Evolutionary conservation across 1,140 invertebrate genomes (phyloP).

Genomic region (Lepidurus arcticus): DNA sequence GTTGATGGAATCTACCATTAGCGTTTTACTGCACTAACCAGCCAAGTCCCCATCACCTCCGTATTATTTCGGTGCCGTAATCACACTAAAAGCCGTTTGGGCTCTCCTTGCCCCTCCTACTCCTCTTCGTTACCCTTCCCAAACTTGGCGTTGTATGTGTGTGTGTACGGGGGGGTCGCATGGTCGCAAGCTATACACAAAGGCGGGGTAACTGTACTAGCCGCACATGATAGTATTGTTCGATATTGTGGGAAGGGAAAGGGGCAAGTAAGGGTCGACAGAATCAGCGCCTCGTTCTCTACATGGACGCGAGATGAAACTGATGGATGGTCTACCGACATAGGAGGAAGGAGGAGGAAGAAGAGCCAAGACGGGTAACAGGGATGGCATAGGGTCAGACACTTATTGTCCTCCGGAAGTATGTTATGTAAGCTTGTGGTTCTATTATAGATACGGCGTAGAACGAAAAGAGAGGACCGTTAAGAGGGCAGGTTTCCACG

Average conservation of each 20-base stretch:
- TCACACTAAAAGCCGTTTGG: conserved; percentile 13
- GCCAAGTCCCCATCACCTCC: not conserved
- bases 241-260: not conserved
- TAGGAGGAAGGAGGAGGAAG: not conserved
- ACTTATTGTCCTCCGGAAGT: conserved; percentile 9
- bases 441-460: not conserved
- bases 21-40: not conserved
- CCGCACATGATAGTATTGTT: not conserved
- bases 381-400: not conserved
- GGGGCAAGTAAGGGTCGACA: not conserved
- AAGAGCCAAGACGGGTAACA: not conserved
- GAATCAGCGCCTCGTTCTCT: conserved; percentile 1
- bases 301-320: not conserved
- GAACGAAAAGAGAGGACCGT: no score
- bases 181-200: not conserved
- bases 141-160: not conserved
- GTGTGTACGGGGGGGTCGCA: not conserved
- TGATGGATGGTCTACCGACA: not conserved
- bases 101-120: not conserved
- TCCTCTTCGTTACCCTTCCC: not conserved
- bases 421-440: not conserved
- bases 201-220: no score
- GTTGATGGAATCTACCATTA: conserved; percentile 1
- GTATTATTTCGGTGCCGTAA: not conserved
- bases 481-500: no score